Conservation (phyloP, 2,888 invertebrate species). For the Caradrina clavipalpis region DNA sequence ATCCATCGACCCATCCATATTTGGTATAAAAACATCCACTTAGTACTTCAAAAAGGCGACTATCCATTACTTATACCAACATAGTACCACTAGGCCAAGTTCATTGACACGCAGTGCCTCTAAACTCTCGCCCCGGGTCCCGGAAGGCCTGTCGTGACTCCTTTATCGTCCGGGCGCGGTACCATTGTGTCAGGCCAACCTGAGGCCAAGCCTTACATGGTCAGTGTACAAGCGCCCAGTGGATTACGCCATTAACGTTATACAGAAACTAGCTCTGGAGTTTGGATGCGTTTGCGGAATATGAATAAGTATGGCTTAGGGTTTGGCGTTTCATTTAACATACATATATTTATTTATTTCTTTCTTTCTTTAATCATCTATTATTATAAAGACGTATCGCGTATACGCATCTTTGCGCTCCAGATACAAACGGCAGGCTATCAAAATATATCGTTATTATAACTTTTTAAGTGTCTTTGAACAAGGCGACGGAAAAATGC, state of each 20-base stretch:
- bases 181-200: conserved; percentile 71
- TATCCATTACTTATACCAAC: conserved; percentile 42
- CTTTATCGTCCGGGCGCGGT: conserved; percentile 70
- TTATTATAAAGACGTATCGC: too few relatives aligned
- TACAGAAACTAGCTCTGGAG: conserved; percentile 45
- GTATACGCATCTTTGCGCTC: too few relatives aligned
- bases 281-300: conserved; percentile 43
- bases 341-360: neutral
- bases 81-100: conserved; percentile 43
- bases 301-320: conserved; percentile 40
- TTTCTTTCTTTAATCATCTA: too few relatives aligned
- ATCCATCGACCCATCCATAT: conserved; percentile 32
- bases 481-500: neutral
- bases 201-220: conserved; percentile 65
- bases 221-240: conserved; percentile 52
- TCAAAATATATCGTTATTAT: neutral
- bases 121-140: conserved; percentile 66
- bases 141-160: conserved; percentile 80
- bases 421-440: too few relatives aligned
- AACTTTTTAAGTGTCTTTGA: neutral
- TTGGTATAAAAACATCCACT: conserved; percentile 53
- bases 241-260: conserved; percentile 62
- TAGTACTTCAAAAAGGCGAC: conserved; percentile 35
- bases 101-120: conserved; percentile 61
- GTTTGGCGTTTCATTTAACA: conserved; percentile 15